phyloP scores from a whole-genome alignment of 2,888 invertebrate genomes.

The Xanthia icteritia region DNA sequence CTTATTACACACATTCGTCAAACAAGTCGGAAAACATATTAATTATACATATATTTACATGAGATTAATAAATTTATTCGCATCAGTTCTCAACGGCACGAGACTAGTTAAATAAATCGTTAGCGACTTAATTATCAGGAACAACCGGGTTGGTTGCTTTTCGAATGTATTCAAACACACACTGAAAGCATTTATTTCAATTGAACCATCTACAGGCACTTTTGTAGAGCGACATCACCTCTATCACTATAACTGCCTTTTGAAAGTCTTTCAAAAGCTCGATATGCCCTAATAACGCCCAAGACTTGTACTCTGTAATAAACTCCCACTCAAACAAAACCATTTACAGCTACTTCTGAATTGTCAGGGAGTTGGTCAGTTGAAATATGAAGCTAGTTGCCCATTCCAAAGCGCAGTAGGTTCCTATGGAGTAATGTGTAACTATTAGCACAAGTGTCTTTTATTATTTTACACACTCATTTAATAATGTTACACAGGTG shows the following conservation, averaged over 20 bases:
- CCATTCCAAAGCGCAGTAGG: too few relatives aligned
- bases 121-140: conserved; percentile 30
- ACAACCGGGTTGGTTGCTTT: conserved; percentile 7
- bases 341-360: too few relatives aligned
- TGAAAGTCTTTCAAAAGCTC: too few relatives aligned
- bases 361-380: too few relatives aligned
- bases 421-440: background rate
- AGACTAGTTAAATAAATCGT: conserved; percentile 14
- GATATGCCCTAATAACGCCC: too few relatives aligned
- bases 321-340: too few relatives aligned
- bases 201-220: too few relatives aligned
- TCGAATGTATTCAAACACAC: background rate
- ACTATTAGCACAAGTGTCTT: conserved; percentile 38
- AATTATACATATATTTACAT: conserved; percentile 38
- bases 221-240: too few relatives aligned
- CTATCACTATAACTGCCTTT: too few relatives aligned
- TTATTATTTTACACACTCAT: conserved; percentile 22
- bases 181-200: too few relatives aligned
- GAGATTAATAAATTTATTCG: conserved; percentile 15
- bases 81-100: conserved; percentile 17
- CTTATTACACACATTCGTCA: conserved; percentile 41
- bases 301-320: too few relatives aligned
- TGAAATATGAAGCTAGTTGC: too few relatives aligned
- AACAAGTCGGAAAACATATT: conserved; percentile 39
- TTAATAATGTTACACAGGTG: conserved; percentile 17